Percentiles rank a stretch among this genome's conserved stretches.
phyloP scores from a whole-genome alignment of 2,113 vertebrate species.

The Garra rufa region DNA sequence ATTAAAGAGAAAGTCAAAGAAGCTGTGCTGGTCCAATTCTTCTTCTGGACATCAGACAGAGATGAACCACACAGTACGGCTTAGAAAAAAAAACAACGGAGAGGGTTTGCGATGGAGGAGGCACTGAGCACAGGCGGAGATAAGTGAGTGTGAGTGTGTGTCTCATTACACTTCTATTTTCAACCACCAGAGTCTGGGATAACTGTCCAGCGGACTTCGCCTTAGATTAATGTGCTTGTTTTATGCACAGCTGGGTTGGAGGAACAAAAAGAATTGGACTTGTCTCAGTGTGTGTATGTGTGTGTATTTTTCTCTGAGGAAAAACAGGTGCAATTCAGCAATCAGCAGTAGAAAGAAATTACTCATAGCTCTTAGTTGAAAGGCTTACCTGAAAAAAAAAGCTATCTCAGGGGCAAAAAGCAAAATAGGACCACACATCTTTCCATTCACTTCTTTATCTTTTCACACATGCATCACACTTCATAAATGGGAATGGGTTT shows the following conservation, averaged over 20 bases:
- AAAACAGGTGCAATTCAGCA: slow-evolving; percentile 54
- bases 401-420: not conserved
- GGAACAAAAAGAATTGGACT: slow-evolving; percentile 36
- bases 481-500: not conserved
- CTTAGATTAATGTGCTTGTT: slow-evolving; percentile 47
- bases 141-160: slow-evolving; percentile 29
- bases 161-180: slow-evolving; percentile 42
- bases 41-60: not conserved
- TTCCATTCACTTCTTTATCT: not conserved
- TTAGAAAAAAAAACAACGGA: not conserved
- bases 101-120: not conserved
- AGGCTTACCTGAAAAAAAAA: slow-evolving; percentile 12
- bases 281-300: slow-evolving; percentile 31
- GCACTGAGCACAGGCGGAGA: slow-evolving; percentile 18
- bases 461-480: not conserved
- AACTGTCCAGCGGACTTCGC: slow-evolving; percentile 42
- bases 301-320: slow-evolving; percentile 23
- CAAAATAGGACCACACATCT: not conserved
- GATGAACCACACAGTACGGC: not conserved
- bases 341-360: slow-evolving; percentile 45
- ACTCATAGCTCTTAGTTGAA: slow-evolving; percentile 37
- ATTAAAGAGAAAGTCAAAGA: not conserved
- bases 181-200: slow-evolving; percentile 26
- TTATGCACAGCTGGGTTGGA: slow-evolving; percentile 55
- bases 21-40: not conserved